Percentiles rank a stretch among this genome's conserved stretches.
Conservation (phyloP, 1,140 invertebrate species). For the Amyelois transitella region DNA sequence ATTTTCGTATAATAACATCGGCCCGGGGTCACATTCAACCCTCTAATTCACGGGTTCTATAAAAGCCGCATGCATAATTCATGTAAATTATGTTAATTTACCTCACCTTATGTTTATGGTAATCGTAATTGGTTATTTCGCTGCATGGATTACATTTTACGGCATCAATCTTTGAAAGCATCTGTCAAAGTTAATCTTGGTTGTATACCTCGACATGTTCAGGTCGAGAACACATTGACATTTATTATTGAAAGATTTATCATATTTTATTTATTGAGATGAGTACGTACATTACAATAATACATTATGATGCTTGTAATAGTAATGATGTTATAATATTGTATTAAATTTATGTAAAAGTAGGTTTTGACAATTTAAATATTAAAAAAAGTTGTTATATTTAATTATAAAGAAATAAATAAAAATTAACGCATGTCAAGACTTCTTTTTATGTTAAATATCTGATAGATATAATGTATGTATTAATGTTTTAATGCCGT, state of each 20-base stretch:
- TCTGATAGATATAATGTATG: no score
- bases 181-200: slow-evolving; percentile 41
- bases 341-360: no score
- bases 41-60: slow-evolving; percentile 50
- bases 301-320: no score
- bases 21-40: slow-evolving; percentile 29
- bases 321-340: no score
- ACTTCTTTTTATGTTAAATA: no score
- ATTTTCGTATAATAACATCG: not conserved
- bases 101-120: slow-evolving; percentile 68
- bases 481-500: no score
- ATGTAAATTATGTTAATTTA: slow-evolving; percentile 66
- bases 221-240: not conserved
- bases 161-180: slow-evolving; percentile 43
- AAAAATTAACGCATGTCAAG: no score
- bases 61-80: slow-evolving; percentile 59
- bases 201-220: not conserved
- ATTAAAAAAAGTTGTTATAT: no score
- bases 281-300: no score
- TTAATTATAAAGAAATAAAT: no score
- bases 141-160: slow-evolving; percentile 42
- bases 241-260: not conserved
- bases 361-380: no score
- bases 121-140: slow-evolving; percentile 72
- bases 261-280: no score